Evolutionary conservation across 2,113 vertebrate genomes (phyloP).

Genomic region (Nesogale talazaci): DNA sequence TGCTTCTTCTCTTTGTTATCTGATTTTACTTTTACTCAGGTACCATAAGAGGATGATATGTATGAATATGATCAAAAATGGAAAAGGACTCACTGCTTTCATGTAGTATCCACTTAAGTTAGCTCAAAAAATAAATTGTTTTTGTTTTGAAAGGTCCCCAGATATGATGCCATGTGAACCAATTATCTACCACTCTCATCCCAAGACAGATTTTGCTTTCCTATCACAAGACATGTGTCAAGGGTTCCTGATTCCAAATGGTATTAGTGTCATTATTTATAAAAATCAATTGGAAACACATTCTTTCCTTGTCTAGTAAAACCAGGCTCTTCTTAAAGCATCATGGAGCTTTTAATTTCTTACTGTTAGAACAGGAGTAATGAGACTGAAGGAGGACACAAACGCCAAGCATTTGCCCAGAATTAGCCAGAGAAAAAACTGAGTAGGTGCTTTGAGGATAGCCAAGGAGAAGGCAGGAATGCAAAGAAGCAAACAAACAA

Average conservation of each 20-base stretch:
- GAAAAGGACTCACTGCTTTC: not conserved
- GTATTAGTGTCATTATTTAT: conserved; percentile 22
- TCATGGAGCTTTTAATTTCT: not conserved
- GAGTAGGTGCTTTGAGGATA: not conserved
- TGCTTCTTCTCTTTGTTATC: not conserved
- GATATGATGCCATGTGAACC: not conserved
- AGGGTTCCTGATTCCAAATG: conserved; percentile 26
- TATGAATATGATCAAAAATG: not conserved
- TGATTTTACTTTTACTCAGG: not conserved
- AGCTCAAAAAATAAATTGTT: not conserved
- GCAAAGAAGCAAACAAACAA: not conserved
- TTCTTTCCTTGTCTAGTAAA: not conserved
- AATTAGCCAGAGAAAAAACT: not conserved
- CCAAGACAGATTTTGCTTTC: conserved; percentile 22
- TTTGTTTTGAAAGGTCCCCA: conserved; percentile 42
- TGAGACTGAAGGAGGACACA: not conserved
- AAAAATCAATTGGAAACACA: conserved; percentile 25
- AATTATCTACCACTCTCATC: conserved; percentile 20
- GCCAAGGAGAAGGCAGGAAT: not conserved
- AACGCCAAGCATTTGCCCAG: not conserved
- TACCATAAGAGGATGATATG: not conserved
- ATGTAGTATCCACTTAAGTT: not conserved
- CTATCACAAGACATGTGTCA: not conserved
- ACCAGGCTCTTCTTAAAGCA: not conserved
- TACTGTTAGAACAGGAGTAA: not conserved